These are phyloP conservation scores for Tetropium fuscum DNA, from an alignment of 2,888 invertebrate species.

Conservation along the genomic window DNA sequence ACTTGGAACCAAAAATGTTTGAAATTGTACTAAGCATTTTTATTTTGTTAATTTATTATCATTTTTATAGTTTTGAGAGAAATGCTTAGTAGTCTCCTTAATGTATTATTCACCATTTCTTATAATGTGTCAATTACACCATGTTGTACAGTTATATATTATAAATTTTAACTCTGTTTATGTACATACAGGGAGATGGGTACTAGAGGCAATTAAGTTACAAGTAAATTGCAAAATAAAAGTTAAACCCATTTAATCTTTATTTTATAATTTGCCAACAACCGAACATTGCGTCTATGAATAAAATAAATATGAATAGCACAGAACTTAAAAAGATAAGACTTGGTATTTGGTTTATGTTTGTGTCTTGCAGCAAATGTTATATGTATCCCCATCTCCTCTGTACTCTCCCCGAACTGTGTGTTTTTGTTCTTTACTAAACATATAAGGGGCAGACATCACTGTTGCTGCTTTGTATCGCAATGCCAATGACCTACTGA, in stretches of 20 bases:
- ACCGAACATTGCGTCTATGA: too few relatives aligned
- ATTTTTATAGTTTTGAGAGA: not conserved
- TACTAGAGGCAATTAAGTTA: too few relatives aligned
- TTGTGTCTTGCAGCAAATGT: slow-evolving; percentile 25
- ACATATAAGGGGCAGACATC: slow-evolving; percentile 56
- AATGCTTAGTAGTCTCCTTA: not conserved
- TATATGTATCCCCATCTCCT: slow-evolving; percentile 26
- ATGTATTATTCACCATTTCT: not conserved
- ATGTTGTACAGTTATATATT: slow-evolving; percentile 28
- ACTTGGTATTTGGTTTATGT: too few relatives aligned
- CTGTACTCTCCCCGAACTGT: slow-evolving; percentile 44
- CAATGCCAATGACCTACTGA: not conserved
- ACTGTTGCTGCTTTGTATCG: slow-evolving; percentile 47
- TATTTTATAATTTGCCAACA: too few relatives aligned
- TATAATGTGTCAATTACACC: slow-evolving; percentile 6
- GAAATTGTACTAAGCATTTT: not conserved
- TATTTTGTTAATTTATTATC: not conserved
- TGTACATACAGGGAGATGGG: slow-evolving; percentile 37
- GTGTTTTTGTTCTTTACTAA: slow-evolving; percentile 55
- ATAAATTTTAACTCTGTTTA: slow-evolving; percentile 21
- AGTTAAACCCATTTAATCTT: too few relatives aligned
- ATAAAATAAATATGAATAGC: too few relatives aligned
- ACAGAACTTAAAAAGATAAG: too few relatives aligned
- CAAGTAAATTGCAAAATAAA: too few relatives aligned
- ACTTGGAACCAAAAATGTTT: slow-evolving; percentile 22